Evolutionary conservation across 2,113 vertebrate genomes (phyloP).

Genomic region (Rhinolophus ferrumequinum): DNA sequence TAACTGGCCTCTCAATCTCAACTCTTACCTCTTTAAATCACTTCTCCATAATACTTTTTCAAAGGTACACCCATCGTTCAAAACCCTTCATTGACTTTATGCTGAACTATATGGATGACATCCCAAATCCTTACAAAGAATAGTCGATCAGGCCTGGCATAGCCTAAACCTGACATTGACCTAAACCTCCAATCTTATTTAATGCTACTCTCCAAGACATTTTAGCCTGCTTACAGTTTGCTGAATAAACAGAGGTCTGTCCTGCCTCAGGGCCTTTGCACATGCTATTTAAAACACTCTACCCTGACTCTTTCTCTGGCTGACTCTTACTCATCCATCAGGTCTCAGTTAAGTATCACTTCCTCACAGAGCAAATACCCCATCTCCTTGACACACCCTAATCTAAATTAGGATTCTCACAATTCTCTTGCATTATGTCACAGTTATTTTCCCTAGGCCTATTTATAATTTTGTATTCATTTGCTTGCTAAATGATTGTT

Average conservation of each 20-base stretch:
- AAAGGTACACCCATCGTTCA: not conserved
- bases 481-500: not conserved
- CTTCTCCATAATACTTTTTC: not conserved
- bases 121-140: not conserved
- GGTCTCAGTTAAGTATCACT: not conserved
- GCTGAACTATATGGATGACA: not conserved
- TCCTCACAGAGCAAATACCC: not conserved
- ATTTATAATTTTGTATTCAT: not conserved
- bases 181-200: not conserved
- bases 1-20: not conserved
- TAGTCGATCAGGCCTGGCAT: not conserved
- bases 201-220: not conserved
- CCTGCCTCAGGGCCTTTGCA: not conserved
- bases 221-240: not conserved
- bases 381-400: not conserved
- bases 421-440: not conserved
- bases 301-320: not conserved
- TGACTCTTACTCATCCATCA: not conserved
- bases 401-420: slow-evolving; percentile 16
- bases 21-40: not conserved
- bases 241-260: not conserved
- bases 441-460: not conserved
- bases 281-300: not conserved
- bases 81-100: not conserved
- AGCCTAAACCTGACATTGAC: not conserved